Conservation (phyloP, 1,140 invertebrate species). For the Aphis gossypii region DNA sequence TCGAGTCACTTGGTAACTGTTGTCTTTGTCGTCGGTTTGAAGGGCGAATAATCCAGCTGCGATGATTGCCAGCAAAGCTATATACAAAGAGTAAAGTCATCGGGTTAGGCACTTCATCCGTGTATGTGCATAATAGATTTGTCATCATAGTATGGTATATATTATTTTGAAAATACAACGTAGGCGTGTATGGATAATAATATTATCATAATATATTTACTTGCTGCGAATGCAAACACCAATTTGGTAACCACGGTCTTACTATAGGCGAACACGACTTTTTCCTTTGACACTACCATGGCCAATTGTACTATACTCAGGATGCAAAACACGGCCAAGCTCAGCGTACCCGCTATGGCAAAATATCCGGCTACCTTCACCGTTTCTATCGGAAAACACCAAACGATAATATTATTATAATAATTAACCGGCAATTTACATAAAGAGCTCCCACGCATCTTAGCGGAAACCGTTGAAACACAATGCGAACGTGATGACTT, state of each 20-base stretch:
- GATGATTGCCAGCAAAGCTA: conserved; percentile 79
- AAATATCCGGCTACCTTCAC: conserved; percentile 81
- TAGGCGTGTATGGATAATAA: background rate
- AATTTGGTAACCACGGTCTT: conserved; percentile 78
- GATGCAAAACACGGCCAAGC: conserved; percentile 77
- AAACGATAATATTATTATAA: background rate
- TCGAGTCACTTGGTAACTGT: conserved; percentile 74
- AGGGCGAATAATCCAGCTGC: conserved; percentile 81
- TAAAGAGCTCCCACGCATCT: background rate
- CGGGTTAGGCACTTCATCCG: background rate
- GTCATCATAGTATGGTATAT: background rate
- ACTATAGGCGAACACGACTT: conserved; percentile 78
- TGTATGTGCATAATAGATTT: background rate
- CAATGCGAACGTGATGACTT: conserved; percentile 66
- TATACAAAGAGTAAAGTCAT: conserved; percentile 41
- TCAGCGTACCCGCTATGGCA: conserved; percentile 73
- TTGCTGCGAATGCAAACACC: conserved; percentile 75
- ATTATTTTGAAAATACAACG: background rate
- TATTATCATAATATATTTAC: conserved; percentile 67
- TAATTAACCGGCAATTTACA: background rate
- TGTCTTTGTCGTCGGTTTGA: conserved; percentile 79
- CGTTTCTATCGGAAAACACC: conserved; percentile 69
- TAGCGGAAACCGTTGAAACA: background rate
- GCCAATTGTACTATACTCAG: conserved; percentile 81
- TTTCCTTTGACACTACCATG: conserved; percentile 83